Percentiles rank a stretch among this genome's conserved stretches.
phyloP scores from a whole-genome alignment of 2,797 vertebrate species.

The Discoglossus pictus region DNA sequence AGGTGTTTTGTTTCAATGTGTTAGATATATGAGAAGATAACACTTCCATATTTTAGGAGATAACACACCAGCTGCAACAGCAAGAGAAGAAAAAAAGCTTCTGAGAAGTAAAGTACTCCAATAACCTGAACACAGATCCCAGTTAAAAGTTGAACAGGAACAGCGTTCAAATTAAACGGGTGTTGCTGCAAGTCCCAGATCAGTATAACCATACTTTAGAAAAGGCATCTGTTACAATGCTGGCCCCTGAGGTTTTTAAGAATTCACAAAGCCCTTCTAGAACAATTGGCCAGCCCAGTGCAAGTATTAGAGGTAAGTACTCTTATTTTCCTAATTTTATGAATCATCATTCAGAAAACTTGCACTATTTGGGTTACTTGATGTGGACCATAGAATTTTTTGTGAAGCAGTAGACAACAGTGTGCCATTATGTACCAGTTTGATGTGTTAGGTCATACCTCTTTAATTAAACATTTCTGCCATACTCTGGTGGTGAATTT shows the following conservation, averaged over 20 bases:
- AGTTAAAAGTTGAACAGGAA: constrained; percentile 23
- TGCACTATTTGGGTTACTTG: too few species aligned
- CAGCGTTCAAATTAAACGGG: background rate
- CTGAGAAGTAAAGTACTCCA: constrained; percentile 16
- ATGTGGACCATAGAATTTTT: too few species aligned
- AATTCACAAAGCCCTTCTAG: constrained; percentile 64
- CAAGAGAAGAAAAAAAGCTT: constrained; percentile 21
- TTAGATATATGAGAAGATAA: constrained; percentile 30
- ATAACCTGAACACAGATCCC: constrained; percentile 1
- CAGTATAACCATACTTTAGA: constrained; percentile 12
- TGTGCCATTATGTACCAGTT: too few species aligned
- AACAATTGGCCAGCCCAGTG: constrained; percentile 62
- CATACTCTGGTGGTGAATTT: too few species aligned
- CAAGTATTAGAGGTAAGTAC: constrained; percentile 72
- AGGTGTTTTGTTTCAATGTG: constrained; percentile 20
- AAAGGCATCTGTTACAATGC: constrained; percentile 61
- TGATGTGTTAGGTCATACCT: too few species aligned
- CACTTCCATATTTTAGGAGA: constrained; percentile 31
- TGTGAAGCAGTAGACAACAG: too few species aligned
- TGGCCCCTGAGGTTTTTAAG: constrained; percentile 71
- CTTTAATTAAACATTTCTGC: too few species aligned
- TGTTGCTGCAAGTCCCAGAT: background rate
- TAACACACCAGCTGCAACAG: constrained; percentile 23
- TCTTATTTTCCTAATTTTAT: background rate
- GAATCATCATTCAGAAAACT: too few species aligned